Evolutionary conservation across 2,113 vertebrate genomes (phyloP).

Genomic region (Alouatta palliata): DNA sequence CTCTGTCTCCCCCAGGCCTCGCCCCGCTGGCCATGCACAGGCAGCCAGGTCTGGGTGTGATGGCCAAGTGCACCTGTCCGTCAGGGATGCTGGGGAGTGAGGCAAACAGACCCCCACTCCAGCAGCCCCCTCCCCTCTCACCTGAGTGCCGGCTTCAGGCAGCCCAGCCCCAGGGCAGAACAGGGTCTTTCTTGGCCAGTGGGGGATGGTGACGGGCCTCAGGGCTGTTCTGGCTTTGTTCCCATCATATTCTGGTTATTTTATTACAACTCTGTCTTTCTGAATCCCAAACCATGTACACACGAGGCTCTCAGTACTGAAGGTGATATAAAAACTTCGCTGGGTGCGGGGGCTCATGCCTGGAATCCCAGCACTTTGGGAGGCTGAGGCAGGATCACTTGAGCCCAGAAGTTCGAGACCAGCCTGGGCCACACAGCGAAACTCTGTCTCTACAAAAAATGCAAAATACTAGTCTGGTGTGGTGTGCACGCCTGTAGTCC

Average conservation of each 20-base stretch:
- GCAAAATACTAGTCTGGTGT: too few species aligned
- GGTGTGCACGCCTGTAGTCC: too few species aligned
- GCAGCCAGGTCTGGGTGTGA: too few species aligned
- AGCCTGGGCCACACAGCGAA: too few species aligned
- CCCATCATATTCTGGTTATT: too few species aligned
- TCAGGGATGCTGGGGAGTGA: background rate
- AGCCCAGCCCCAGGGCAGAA: background rate
- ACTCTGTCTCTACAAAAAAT: too few species aligned
- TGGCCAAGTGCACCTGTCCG: accelerated
- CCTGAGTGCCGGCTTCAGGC: too few species aligned
- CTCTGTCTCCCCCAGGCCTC: background rate
- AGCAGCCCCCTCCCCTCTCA: background rate
- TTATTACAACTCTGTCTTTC: background rate
- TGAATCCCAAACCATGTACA: background rate
- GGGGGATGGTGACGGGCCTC: background rate
- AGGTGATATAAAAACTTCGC: background rate
- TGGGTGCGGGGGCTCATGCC: too few species aligned
- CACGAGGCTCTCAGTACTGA: background rate
- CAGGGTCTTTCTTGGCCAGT: background rate
- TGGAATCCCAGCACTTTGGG: too few species aligned
- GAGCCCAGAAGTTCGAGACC: too few species aligned
- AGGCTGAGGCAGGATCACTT: too few species aligned
- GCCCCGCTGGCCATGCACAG: accelerated
- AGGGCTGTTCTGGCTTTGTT: too few species aligned
- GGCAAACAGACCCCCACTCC: background rate